Conservation (phyloP, 2,888 invertebrate species). For the Lissocephala sabroskyi region DNA sequence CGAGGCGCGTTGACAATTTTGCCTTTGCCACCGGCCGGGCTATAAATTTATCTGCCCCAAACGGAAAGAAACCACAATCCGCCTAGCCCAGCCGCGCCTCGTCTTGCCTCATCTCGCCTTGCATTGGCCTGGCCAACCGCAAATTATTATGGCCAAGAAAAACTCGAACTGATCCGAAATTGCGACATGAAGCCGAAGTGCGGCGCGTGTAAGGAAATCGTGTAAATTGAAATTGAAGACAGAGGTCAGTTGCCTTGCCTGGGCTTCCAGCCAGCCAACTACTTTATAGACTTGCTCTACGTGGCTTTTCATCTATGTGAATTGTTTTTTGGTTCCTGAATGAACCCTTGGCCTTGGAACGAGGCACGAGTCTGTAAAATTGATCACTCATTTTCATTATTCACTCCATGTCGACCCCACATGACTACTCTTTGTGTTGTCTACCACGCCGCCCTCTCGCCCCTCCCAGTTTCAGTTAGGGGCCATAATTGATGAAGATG, state of each 20-base stretch:
- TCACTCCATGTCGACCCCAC: too few relatives aligned
- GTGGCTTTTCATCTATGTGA: too few relatives aligned
- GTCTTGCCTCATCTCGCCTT: too few relatives aligned
- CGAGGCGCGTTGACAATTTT: conserved; percentile 42
- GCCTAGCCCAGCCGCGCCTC: too few relatives aligned
- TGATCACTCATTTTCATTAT: too few relatives aligned
- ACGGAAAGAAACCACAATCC: neutral
- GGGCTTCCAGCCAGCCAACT: neutral
- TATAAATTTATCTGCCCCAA: conserved; percentile 36
- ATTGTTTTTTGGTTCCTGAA: too few relatives aligned
- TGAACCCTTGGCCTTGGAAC: too few relatives aligned
- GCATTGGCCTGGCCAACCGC: conserved; percentile 8
- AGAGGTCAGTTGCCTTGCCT: conserved; percentile 4
- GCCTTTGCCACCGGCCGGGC: conserved; percentile 19
- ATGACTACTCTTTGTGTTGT: too few relatives aligned
- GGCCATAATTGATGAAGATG: neutral
- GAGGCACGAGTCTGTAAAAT: too few relatives aligned
- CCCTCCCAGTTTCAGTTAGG: too few relatives aligned
- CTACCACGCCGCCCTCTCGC: too few relatives aligned
- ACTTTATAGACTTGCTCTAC: too few relatives aligned
- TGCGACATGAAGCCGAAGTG: neutral
- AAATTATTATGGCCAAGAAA: conserved; percentile 37
- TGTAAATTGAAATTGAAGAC: conserved; percentile 43
- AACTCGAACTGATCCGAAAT: conserved; percentile 20
- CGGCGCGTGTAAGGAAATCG: conserved; percentile 55